phyloP scores from a whole-genome alignment of 2,888 invertebrate genomes.

The Hypercompe scribonia region DNA sequence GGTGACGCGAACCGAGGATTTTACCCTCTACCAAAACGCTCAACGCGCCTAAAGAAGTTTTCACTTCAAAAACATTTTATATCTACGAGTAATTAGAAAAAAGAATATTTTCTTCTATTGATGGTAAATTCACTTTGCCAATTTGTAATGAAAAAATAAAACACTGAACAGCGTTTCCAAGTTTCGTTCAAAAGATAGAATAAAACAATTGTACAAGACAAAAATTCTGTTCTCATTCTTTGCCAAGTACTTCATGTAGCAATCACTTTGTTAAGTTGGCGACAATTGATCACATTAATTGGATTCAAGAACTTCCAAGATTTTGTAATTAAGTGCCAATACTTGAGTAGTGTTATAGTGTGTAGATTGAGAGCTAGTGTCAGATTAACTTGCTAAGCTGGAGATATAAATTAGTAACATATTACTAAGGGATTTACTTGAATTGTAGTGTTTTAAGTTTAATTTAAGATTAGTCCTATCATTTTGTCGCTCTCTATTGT shows the following conservation, averaged over 20 bases:
- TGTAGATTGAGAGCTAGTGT: neutral
- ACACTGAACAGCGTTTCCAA: slow-evolving; percentile 18
- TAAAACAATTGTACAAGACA: slow-evolving; percentile 39
- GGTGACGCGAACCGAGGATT: no score
- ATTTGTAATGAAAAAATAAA: slow-evolving; percentile 12
- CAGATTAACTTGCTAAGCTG: neutral
- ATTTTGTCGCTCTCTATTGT: no score
- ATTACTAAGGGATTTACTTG: neutral
- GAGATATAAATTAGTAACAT: neutral
- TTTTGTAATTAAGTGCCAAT: slow-evolving; percentile 21
- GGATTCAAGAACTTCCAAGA: slow-evolving; percentile 23
- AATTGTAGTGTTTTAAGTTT: neutral
- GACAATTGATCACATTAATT: slow-evolving; percentile 47
- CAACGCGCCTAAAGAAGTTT: no score
- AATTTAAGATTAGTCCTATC: neutral
- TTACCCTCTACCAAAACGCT: no score
- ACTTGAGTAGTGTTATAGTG: neutral
- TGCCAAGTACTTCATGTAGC: slow-evolving; percentile 27
- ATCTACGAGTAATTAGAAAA: neutral
- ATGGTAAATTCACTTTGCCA: neutral
- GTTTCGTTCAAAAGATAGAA: slow-evolving; percentile 36
- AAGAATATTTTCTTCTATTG: neutral
- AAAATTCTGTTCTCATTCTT: slow-evolving; percentile 28
- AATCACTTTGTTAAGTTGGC: slow-evolving; percentile 36
- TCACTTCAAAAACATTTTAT: neutral